These are phyloP conservation scores for Gasteruption jaculator DNA, from an alignment of 2,888 invertebrate species.

Conservation along the genomic window DNA sequence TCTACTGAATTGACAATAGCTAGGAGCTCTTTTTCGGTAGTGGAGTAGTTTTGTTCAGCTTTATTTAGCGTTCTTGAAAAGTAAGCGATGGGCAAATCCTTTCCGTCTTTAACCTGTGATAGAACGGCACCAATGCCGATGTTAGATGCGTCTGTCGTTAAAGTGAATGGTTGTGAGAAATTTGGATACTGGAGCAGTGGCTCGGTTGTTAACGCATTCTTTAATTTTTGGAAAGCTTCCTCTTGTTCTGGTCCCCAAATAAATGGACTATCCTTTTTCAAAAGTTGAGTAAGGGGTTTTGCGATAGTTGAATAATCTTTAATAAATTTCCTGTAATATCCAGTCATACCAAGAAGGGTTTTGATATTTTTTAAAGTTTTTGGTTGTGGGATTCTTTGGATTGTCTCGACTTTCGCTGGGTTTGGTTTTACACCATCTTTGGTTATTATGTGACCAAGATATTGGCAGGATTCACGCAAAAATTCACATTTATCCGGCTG, in stretches of 20 bases:
- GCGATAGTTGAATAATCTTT: slow-evolving; percentile 19
- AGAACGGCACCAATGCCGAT: slow-evolving; percentile 31
- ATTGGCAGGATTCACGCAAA: no score
- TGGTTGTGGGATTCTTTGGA: neutral
- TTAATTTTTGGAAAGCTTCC: slow-evolving; percentile 14
- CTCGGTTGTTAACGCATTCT: slow-evolving; percentile 5
- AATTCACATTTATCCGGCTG: no score
- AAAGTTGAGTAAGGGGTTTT: slow-evolving; percentile 28
- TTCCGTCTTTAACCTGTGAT: slow-evolving; percentile 21
- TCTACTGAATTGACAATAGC: no score
- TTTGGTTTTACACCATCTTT: no score
- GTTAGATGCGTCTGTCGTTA: slow-evolving; percentile 40
- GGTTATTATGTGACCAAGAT: no score
- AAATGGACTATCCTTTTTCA: slow-evolving; percentile 24
- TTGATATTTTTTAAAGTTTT: slow-evolving; percentile 2
- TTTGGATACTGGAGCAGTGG: slow-evolving; percentile 31
- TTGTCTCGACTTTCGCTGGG: neutral
- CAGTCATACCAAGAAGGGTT: slow-evolving; percentile 1
- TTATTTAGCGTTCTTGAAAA: slow-evolving; percentile 3
- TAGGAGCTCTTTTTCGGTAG: no score
- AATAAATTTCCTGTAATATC: slow-evolving; percentile 7
- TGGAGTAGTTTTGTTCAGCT: slow-evolving; percentile 6
- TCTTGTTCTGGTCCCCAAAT: slow-evolving; percentile 20
- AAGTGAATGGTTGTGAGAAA: no score
- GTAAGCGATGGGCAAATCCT: no score